These are phyloP conservation scores for Eupithecia vulgata DNA, from an alignment of 2,888 invertebrate genomes.

Conservation along the genomic window DNA sequence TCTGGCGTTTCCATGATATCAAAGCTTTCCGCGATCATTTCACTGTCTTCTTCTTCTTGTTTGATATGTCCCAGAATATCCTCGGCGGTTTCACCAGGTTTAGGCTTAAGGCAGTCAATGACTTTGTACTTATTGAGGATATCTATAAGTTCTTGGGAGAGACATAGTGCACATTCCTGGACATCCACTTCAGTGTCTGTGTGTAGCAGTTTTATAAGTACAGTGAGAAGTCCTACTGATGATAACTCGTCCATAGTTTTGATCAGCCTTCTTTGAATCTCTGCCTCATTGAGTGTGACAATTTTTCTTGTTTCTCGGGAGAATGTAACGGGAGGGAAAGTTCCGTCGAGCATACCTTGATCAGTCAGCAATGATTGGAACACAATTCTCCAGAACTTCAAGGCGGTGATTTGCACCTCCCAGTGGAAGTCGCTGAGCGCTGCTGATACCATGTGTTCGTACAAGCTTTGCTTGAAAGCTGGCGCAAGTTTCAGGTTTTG, in stretches of 20 bases:
- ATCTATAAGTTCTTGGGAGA: constrained; percentile 80
- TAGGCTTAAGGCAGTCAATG: constrained; percentile 57
- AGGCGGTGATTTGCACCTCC: constrained; percentile 90
- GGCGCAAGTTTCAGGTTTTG: constrained; percentile 85
- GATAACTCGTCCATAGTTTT: constrained; percentile 88
- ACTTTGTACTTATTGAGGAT: constrained; percentile 85
- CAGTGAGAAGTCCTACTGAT: constrained; percentile 87
- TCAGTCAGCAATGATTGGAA: constrained; percentile 86
- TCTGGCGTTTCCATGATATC: constrained; percentile 59
- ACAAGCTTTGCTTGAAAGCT: constrained; percentile 81
- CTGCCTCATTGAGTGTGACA: constrained; percentile 87
- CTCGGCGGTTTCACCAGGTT: constrained; percentile 55
- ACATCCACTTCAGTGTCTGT: constrained; percentile 90
- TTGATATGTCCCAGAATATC: constrained; percentile 59
- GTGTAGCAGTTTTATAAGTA: constrained; percentile 86
- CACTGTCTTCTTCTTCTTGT: constrained; percentile 51
- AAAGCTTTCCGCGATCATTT: constrained; percentile 47
- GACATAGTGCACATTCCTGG: constrained; percentile 83
- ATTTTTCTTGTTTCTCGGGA: constrained; percentile 91
- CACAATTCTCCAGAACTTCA: constrained; percentile 89
- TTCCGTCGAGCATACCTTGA: constrained; percentile 93
- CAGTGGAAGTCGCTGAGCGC: constrained; percentile 90
- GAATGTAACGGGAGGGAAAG: constrained; percentile 91
- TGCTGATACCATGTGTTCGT: constrained; percentile 86
- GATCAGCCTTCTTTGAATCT: constrained; percentile 86